Evolutionary conservation across 2,113 vertebrate genomes (phyloP), one percentile per base, ranked within the genome.

Genomic region (Mus spicilegus): DNA sequence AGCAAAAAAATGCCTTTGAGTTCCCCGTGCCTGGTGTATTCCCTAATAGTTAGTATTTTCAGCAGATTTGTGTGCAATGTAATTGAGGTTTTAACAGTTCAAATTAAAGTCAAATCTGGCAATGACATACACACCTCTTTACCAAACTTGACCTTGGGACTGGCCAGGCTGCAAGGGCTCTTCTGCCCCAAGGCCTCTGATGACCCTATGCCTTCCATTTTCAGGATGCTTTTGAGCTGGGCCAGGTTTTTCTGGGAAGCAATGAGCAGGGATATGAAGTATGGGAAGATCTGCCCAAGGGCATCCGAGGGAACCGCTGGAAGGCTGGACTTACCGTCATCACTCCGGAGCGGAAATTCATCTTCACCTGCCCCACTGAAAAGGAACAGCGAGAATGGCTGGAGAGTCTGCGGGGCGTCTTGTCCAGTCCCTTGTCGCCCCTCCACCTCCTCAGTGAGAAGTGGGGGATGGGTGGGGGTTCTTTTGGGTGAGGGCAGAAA

Each of bases 161-260:
- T 39, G 10, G 61, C 46, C 13, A 13, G 39, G 73, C 39, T 28
- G 63, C 63, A 16, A 65, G 54, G n/a, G 20, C 30, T 77, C 1
- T 49, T 58, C 19, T 20, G 14, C 26, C 77, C 49, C 56, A 33
- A 46, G 12, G 14, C 67, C 63, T 95, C 58, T 51, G 30, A n/a
- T 30, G 72, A 78, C 58, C 22, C 8, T 0, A 20, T 33, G 28
- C 39, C 97, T 69, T 20, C 87, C 78, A 63, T 91, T 94, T 97
- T 24, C 93, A 99, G 99, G 99, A 99, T 75, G 99, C 99, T 1
- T 99, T 98, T 96, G 99, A 99, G 95, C 98, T 98, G 88, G 99
- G 99, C 46, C 99, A 98, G 49, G 98, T 99, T 95, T 99, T 99
- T 96, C 98, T 99, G 0, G 99, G 99, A 85, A 98, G 98, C 30